phyloP scores from a whole-genome alignment of 2,888 invertebrate species.

The Minunthozetes semirufus region DNA sequence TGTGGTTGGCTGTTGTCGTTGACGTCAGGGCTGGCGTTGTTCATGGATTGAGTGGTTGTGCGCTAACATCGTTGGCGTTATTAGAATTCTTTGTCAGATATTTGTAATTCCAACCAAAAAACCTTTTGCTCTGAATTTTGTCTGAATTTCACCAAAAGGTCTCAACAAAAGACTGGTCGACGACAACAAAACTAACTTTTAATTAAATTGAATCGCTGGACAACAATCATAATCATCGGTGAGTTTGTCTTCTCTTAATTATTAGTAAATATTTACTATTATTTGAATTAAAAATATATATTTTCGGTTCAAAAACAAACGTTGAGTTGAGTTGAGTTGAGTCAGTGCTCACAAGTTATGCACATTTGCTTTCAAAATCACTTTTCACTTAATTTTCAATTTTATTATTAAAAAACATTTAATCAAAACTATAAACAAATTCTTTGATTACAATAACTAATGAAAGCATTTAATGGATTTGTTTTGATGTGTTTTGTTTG shows the following conservation, averaged over 20 bases:
- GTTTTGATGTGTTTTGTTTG: too few relatives aligned
- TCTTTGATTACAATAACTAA: background rate
- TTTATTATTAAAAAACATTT: too few relatives aligned
- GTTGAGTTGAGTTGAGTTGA: too few relatives aligned
- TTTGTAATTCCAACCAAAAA: slow-evolving; percentile 19
- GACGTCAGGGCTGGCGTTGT: slow-evolving; percentile 4
- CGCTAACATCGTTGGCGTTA: background rate
- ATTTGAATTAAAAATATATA: too few relatives aligned
- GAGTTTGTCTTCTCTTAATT: background rate
- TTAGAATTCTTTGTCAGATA: slow-evolving; percentile 18
- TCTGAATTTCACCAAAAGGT: background rate
- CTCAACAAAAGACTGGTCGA: background rate
- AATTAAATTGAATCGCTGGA: background rate
- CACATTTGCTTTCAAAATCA: too few relatives aligned
- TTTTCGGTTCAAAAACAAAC: too few relatives aligned
- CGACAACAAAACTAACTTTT: background rate
- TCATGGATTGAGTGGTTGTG: background rate
- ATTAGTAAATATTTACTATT: background rate
- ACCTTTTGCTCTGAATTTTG: background rate
- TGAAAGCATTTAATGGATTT: background rate
- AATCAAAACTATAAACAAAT: too few relatives aligned
- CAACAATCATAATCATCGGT: background rate
- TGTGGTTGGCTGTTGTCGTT: background rate
- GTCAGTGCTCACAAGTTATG: too few relatives aligned
- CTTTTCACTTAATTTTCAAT: too few relatives aligned